Conservation (phyloP, 2,113 vertebrate species). For the Dasyprocta punctata region DNA sequence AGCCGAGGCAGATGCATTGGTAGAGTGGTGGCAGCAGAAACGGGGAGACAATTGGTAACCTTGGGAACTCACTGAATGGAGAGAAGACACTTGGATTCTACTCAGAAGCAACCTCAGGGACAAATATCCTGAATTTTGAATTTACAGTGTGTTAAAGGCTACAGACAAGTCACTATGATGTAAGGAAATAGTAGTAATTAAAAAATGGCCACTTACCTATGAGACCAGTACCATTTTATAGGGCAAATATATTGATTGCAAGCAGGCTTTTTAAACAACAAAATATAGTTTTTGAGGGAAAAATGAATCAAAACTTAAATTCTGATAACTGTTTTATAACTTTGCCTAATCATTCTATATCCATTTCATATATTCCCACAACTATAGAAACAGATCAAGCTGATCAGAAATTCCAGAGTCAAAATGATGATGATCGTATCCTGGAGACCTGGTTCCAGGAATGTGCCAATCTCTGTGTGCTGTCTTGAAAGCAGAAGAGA, state of each 20-base stretch:
- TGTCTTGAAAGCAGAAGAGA: constrained; percentile 41
- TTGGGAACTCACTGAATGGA: neutral
- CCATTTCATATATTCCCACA: neutral
- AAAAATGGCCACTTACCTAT: neutral
- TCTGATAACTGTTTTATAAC: constrained; percentile 11
- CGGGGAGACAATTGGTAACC: neutral
- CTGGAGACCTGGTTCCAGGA: neutral
- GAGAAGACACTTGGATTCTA: neutral
- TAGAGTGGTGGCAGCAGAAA: neutral
- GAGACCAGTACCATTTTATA: neutral
- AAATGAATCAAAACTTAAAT: neutral
- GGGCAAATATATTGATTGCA: neutral
- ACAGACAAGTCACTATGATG: neutral
- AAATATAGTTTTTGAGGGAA: neutral
- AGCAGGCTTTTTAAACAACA: neutral
- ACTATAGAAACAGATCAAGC: constrained; percentile 23
- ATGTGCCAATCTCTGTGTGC: neutral
- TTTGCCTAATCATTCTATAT: neutral
- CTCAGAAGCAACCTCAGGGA: neutral
- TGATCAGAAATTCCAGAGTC: neutral
- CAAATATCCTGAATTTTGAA: neutral
- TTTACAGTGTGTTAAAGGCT: neutral
- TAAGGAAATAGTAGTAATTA: neutral
- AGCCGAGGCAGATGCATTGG: neutral
- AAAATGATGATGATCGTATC: neutral